phyloP scores from a whole-genome alignment of 1,140 invertebrate species.

The Mercenaria mercenaria region DNA sequence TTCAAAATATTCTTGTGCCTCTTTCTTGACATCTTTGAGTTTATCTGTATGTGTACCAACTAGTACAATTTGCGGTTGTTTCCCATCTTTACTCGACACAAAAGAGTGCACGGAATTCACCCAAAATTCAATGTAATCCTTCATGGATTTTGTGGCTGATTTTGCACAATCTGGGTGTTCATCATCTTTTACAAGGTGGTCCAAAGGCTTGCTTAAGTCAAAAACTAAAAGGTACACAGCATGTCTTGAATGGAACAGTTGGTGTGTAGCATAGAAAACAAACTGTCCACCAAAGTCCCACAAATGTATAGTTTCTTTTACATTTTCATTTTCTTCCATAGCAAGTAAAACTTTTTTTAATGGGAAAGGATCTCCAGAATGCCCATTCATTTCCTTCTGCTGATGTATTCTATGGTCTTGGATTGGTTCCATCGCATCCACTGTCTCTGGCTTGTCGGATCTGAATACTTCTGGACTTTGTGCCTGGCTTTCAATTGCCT shows the following conservation, averaged over 20 bases:
- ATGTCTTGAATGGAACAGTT: neutral
- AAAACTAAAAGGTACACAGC: neutral
- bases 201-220: neutral
- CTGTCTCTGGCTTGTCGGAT: no score
- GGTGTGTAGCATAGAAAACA: constrained; percentile 15
- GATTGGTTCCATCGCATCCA: no score
- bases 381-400: no score
- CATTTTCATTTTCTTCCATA: no score
- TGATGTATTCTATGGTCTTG: no score
- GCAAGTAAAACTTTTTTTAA: no score
- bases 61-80: neutral
- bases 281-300: constrained; percentile 6
- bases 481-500: no score
- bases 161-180: neutral
- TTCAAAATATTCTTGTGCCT: neutral
- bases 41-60: neutral
- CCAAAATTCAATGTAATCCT: neutral
- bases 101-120: neutral
- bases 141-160: neutral
- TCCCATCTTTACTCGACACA: neutral
- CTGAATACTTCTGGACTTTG: no score
- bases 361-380: no score
- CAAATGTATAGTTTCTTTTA: no score
- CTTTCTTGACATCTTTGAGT: neutral
- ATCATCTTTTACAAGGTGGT: neutral